Percentiles rank a stretch among this genome's conserved stretches.
phyloP scores from a whole-genome alignment of 1,140 invertebrate genomes.

The Caenorhabditis briggsae region DNA sequence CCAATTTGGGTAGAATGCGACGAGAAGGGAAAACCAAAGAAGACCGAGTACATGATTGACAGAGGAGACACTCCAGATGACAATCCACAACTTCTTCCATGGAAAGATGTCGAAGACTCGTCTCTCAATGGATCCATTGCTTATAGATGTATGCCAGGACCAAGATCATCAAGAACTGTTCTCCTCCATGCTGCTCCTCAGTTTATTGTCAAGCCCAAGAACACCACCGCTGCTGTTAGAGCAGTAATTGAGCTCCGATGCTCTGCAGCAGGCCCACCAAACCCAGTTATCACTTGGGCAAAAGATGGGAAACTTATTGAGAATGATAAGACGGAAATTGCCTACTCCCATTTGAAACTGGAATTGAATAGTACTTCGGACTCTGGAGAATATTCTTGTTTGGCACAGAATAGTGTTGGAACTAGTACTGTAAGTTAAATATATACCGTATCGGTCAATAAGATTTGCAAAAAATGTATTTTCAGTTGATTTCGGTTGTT shows the following conservation, averaged over 20 bases:
- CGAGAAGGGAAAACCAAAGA: conserved; percentile 70
- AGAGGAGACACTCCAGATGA: conserved; percentile 71
- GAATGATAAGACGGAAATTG: conserved; percentile 1
- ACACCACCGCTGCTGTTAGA: conserved; percentile 61
- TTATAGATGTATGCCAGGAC: conserved; percentile 64
- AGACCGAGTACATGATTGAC: conserved; percentile 68
- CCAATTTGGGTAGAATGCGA: conserved; percentile 74
- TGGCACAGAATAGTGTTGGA: conserved; percentile 67
- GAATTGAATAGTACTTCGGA: conserved; percentile 52
- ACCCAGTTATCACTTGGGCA: conserved; percentile 67
- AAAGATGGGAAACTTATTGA: conserved; percentile 65
- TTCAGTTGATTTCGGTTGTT: no score
- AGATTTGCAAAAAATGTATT: no score
- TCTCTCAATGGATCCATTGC: conserved; percentile 61
- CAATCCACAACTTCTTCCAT: conserved; percentile 64
- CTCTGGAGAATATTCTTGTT: conserved; percentile 66
- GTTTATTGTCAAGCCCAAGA: conserved; percentile 61
- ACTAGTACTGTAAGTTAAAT: conserved; percentile 25
- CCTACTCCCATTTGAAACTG: conserved; percentile 55
- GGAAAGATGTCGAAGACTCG: conserved; percentile 66
- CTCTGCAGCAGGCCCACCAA: conserved; percentile 71
- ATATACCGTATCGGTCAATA: no score
- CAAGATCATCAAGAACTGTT: conserved; percentile 56
- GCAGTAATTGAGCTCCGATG: conserved; percentile 66
- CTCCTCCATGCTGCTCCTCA: conserved; percentile 58